phyloP scores from a whole-genome alignment of 1,140 invertebrate genomes.

The Halesus radiatus region DNA sequence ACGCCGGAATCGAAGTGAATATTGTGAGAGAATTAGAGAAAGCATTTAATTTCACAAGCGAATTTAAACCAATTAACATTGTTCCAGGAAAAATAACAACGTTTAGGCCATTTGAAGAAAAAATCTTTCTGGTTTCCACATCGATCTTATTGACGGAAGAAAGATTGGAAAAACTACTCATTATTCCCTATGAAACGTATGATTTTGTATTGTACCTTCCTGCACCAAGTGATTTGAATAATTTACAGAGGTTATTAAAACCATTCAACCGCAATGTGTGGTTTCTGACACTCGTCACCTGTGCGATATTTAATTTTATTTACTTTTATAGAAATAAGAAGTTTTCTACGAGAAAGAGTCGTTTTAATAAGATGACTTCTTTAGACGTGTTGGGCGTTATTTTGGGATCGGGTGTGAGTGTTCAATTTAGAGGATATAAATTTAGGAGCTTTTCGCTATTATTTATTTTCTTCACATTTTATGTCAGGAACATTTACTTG shows the following conservation, averaged over 20 bases:
- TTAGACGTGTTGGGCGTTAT: background rate
- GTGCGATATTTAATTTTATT: no score
- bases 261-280: background rate
- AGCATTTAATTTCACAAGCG: no score
- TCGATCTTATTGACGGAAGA: background rate
- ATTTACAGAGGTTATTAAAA: no score
- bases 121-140: background rate
- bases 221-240: no score
- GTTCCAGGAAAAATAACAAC: no score
- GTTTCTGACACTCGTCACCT: background rate
- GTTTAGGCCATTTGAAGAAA: background rate
- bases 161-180: background rate
- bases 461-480: slow-evolving; percentile 3
- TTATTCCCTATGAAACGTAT: background rate
- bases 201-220: no score
- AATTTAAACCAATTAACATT: no score
- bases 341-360: no score
- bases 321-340: no score
- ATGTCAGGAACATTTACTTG: slow-evolving; percentile 11
- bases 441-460: background rate
- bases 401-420: background rate
- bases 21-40: no score
- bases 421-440: background rate
- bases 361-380: background rate
- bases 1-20: no score